Evolutionary conservation across 2,113 vertebrate species (phyloP).

Genomic region (Silurus meridionalis): DNA sequence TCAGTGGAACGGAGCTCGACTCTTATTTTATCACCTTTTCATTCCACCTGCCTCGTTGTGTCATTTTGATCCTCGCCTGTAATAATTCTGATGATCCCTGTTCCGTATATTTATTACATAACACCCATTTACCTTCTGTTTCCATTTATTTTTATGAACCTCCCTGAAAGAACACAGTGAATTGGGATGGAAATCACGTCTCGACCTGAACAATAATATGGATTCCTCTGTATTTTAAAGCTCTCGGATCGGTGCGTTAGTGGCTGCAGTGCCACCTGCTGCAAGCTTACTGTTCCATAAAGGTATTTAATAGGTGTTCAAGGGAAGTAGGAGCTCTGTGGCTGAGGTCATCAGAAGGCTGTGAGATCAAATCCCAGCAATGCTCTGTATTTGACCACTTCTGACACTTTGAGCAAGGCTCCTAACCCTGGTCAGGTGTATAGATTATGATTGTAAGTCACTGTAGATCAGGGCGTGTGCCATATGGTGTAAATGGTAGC

Average conservation of each 20-base stretch:
- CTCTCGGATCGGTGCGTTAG: not conserved
- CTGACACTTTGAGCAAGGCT: too few species aligned
- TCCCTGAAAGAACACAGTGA: not conserved
- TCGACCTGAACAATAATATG: not conserved
- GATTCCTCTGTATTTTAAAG: not conserved
- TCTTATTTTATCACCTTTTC: constrained; percentile 6
- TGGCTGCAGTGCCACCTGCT: not conserved
- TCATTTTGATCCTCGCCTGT: not conserved
- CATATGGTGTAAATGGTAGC: too few species aligned
- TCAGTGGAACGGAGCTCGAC: not conserved
- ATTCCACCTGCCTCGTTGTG: not conserved
- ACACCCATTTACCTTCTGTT: not conserved
- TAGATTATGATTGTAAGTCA: too few species aligned
- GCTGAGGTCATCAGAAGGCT: too few species aligned
- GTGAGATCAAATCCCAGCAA: too few species aligned
- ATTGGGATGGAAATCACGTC: not conserved
- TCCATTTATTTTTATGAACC: not conserved
- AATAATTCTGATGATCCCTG: constrained; percentile 6
- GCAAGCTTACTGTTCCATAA: not conserved
- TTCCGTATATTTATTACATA: constrained; percentile 14
- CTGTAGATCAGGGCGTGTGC: too few species aligned
- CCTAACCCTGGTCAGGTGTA: too few species aligned
- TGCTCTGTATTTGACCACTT: too few species aligned
- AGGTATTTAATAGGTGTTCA: not conserved
- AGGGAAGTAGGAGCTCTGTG: too few species aligned